phyloP scores from a whole-genome alignment of 2,113 vertebrate species.

The Muntiacus reevesi region DNA sequence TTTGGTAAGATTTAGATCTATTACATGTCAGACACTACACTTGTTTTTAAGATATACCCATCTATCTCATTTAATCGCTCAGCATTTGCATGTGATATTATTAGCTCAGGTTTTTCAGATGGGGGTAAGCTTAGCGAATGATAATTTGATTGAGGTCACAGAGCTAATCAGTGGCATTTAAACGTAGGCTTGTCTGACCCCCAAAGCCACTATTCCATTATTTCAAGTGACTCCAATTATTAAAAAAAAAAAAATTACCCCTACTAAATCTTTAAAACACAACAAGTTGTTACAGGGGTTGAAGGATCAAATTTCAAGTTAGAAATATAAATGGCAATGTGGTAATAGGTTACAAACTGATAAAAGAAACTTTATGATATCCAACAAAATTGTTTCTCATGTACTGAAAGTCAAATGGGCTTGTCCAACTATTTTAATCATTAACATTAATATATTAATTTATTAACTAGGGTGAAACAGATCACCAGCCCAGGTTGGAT shows the following conservation, averaged over 20 bases:
- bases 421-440: neutral
- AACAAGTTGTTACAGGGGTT: neutral
- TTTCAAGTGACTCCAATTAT: slow-evolving; percentile 31
- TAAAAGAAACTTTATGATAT: neutral
- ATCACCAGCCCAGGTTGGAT: too few species aligned
- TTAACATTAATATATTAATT: neutral
- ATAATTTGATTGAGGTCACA: neutral
- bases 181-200: neutral
- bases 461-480: too few species aligned
- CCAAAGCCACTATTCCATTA: neutral
- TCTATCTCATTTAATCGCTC: neutral
- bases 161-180: neutral
- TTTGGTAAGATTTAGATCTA: neutral
- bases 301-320: slow-evolving; percentile 44
- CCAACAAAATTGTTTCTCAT: slow-evolving; percentile 16
- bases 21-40: neutral
- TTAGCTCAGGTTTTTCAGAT: neutral
- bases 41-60: neutral
- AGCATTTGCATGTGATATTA: neutral
- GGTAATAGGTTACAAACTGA: neutral
- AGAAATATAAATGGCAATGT: slow-evolving; percentile 21
- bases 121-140: neutral
- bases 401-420: neutral
- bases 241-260: neutral
- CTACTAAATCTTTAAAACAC: slow-evolving; percentile 27